A percentile compares a stretch with the other conserved stretches of the same genome.
phyloP scores from a whole-genome alignment of 2,113 vertebrate species.

The Azemiops feae region DNA sequence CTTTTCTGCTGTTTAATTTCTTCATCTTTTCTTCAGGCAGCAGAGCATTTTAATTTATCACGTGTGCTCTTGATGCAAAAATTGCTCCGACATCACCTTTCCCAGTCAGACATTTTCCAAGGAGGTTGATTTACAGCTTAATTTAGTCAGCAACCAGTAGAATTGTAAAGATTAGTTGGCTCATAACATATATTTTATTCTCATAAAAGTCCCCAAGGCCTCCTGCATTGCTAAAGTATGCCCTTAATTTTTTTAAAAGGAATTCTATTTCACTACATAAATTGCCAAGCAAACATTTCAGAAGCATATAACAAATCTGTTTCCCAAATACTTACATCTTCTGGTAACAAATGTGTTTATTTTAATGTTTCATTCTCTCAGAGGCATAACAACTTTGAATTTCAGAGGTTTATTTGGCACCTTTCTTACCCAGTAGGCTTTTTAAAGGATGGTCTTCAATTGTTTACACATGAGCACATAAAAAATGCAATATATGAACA shows the following conservation, averaged over 20 bases:
- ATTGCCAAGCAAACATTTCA: constrained; percentile 33
- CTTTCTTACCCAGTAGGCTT: background rate
- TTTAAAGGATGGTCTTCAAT: background rate
- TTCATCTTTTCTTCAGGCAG: constrained; percentile 36
- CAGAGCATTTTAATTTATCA: constrained; percentile 52
- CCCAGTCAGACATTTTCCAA: constrained; percentile 28
- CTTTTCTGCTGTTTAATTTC: accelerated
- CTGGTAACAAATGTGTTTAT: constrained; percentile 2
- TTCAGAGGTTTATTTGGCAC: background rate
- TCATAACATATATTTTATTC: constrained; percentile 19
- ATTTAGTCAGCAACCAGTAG: constrained; percentile 58
- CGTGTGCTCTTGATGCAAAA: constrained; percentile 54
- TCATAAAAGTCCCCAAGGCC: constrained; percentile 52
- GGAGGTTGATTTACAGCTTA: constrained; percentile 46
- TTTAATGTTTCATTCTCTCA: constrained; percentile 14
- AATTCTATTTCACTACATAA: constrained; percentile 27
- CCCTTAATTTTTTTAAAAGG: background rate
- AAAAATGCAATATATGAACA: background rate
- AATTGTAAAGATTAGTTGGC: constrained; percentile 54
- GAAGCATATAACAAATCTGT: background rate
- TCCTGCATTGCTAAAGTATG: background rate
- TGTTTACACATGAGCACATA: background rate
- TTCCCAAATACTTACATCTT: constrained; percentile 27
- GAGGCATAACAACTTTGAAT: background rate
- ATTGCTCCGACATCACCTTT: constrained; percentile 59